These are phyloP conservation scores for Turnix velox DNA, from an alignment of 2,113 vertebrate genomes.

Conservation along the genomic window DNA sequence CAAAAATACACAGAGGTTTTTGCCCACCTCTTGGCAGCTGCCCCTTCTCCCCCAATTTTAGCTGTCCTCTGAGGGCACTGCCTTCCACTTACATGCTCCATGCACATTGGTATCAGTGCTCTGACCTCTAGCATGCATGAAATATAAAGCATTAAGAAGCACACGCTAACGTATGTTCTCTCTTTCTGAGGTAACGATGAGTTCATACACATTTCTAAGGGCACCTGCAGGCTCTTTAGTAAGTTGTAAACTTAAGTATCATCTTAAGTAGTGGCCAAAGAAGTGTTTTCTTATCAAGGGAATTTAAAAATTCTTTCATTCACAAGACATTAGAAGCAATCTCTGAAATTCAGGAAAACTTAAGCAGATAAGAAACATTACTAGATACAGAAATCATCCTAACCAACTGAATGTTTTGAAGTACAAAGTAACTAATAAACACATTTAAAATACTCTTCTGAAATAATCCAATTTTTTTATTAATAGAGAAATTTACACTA, in stretches of 20 bases:
- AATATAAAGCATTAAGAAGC: not conserved
- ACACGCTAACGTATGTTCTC: no score
- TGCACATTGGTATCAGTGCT: not conserved
- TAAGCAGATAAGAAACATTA: not conserved
- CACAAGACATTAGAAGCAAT: not conserved
- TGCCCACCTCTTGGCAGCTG: not conserved
- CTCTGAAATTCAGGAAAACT: not conserved
- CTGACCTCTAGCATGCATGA: not conserved
- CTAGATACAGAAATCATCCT: not conserved
- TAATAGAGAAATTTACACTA: not conserved
- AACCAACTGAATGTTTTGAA: not conserved
- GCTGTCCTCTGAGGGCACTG: not conserved
- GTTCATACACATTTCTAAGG: not conserved
- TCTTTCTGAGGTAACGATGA: not conserved
- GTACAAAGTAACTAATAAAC: not conserved
- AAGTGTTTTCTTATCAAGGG: no score
- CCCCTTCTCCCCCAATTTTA: not conserved
- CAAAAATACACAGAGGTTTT: not conserved
- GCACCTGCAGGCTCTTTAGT: not conserved
- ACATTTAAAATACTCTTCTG: fast-evolving
- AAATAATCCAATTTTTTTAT: not conserved
- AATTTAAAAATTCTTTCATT: not conserved
- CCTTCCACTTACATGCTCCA: not conserved
- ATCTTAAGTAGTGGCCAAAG: no score
- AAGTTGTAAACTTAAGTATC: not conserved